phyloP scores from a whole-genome alignment of 2,888 invertebrate species.

The Piscicola geometra region DNA sequence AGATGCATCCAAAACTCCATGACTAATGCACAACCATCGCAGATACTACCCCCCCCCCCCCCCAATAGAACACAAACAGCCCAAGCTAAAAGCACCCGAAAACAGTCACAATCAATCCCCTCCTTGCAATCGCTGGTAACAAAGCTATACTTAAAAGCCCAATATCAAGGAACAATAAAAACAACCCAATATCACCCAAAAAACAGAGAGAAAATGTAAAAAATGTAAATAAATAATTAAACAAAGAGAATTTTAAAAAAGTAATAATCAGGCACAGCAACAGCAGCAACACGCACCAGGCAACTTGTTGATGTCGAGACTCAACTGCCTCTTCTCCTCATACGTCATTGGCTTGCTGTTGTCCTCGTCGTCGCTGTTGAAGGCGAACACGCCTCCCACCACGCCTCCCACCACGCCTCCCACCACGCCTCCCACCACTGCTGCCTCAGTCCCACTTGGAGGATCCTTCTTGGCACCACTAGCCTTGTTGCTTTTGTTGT shows the following conservation, averaged over 20 bases:
- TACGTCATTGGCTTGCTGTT: slow-evolving; percentile 98
- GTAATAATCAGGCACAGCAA: too few relatives aligned
- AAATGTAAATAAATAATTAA: background rate
- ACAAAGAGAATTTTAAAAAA: background rate
- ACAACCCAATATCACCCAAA: background rate
- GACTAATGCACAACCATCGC: too few relatives aligned
- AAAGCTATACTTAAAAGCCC: too few relatives aligned
- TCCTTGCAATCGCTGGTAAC: too few relatives aligned
- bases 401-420: too few relatives aligned
- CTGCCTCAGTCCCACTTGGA: background rate
- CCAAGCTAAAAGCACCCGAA: too few relatives aligned
- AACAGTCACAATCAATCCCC: too few relatives aligned
- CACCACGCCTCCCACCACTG: too few relatives aligned
- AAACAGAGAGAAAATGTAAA: background rate
- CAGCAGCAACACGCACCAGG: slow-evolving; percentile 68
- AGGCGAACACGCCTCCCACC: slow-evolving; percentile 43
- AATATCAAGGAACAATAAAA: too few relatives aligned
- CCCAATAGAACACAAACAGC: too few relatives aligned
- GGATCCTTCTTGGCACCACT: background rate
- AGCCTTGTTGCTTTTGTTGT: background rate
- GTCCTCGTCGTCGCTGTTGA: slow-evolving; percentile 93
- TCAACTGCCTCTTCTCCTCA: slow-evolving; percentile 96
- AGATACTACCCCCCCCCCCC: too few relatives aligned
- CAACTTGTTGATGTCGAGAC: slow-evolving; percentile 95
- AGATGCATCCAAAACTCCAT: too few relatives aligned